Evolutionary conservation across 2,797 vertebrate species (phyloP).

Genomic region (Neoniphon sammara): DNA sequence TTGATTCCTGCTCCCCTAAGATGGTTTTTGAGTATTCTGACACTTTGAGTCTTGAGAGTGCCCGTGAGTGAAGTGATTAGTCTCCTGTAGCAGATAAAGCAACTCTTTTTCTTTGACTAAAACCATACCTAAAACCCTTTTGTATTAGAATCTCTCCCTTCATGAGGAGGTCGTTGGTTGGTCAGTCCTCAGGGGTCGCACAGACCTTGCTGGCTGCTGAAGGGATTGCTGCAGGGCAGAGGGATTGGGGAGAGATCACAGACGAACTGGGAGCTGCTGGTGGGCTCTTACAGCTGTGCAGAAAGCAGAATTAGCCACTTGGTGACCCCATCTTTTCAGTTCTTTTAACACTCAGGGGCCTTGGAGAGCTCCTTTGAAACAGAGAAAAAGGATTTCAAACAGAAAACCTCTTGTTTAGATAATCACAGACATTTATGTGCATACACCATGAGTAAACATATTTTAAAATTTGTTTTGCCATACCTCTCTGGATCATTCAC

Average conservation of each 20-base stretch:
- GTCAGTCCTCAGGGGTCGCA: slow-evolving; percentile 58
- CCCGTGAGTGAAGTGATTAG: slow-evolving; percentile 51
- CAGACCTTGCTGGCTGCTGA: slow-evolving; percentile 44
- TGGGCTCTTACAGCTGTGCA: slow-evolving; percentile 46
- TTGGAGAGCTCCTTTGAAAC: neutral
- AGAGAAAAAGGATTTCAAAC: neutral
- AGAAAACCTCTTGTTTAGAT: slow-evolving; percentile 1
- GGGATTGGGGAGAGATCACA: slow-evolving; percentile 61
- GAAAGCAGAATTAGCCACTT: slow-evolving; percentile 32
- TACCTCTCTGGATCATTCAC: no score
- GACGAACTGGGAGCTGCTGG: slow-evolving; percentile 50
- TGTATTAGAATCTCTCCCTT: slow-evolving; percentile 42
- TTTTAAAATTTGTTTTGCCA: no score
- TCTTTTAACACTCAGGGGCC: slow-evolving; percentile 7
- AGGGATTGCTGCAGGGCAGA: slow-evolving; percentile 66
- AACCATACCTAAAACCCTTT: slow-evolving; percentile 44
- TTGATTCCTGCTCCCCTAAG: slow-evolving; percentile 63
- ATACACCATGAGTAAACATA: no score
- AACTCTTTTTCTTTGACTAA: slow-evolving; percentile 10
- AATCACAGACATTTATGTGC: no score
- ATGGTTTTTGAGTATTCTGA: slow-evolving; percentile 48
- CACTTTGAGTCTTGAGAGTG: slow-evolving; percentile 36
- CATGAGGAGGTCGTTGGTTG: slow-evolving; percentile 55
- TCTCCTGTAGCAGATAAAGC: slow-evolving; percentile 26
- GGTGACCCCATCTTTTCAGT: slow-evolving; percentile 36